These are phyloP conservation scores for Rhagologus leucostigma DNA, from an alignment of 2,113 vertebrate species.

Conservation along the genomic window DNA sequence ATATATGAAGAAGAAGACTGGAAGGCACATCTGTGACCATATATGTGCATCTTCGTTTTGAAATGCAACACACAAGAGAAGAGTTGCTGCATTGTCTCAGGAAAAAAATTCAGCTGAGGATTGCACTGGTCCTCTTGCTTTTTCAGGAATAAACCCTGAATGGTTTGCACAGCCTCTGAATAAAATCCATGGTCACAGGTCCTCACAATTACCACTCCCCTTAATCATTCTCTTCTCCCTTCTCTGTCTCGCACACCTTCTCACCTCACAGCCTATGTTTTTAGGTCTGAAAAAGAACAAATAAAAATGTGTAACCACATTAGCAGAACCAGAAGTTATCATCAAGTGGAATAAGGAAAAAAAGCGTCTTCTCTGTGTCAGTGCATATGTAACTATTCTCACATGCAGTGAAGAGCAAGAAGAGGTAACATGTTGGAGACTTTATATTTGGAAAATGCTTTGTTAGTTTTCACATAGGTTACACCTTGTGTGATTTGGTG, in stretches of 20 bases:
- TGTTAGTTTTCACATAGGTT: slow-evolving; percentile 20
- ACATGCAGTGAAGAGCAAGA: not conserved
- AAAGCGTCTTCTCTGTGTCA: not conserved
- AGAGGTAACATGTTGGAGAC: not conserved
- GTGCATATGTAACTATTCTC: not conserved
- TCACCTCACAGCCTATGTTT: not conserved
- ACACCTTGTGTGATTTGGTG: not conserved
- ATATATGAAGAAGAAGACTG: not conserved
- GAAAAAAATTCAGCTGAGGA: not conserved
- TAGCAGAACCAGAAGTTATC: not conserved
- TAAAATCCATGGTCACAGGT: not conserved
- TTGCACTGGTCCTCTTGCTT: not conserved
- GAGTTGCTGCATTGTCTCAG: not conserved
- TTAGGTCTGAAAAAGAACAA: not conserved
- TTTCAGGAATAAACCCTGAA: not conserved
- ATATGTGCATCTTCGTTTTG: not conserved
- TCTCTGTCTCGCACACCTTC: not conserved
- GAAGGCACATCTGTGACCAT: not conserved
- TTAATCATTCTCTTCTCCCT: not conserved
- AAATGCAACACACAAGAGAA: not conserved
- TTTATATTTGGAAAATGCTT: not conserved
- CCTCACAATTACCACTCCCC: not conserved
- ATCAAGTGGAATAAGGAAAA: not conserved
- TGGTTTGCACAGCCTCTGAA: not conserved
- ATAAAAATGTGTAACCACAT: not conserved